Percentiles rank a stretch among this genome's conserved stretches.
phyloP scores from a whole-genome alignment of 2,113 vertebrate species.

The Copsychus sechellarum region DNA sequence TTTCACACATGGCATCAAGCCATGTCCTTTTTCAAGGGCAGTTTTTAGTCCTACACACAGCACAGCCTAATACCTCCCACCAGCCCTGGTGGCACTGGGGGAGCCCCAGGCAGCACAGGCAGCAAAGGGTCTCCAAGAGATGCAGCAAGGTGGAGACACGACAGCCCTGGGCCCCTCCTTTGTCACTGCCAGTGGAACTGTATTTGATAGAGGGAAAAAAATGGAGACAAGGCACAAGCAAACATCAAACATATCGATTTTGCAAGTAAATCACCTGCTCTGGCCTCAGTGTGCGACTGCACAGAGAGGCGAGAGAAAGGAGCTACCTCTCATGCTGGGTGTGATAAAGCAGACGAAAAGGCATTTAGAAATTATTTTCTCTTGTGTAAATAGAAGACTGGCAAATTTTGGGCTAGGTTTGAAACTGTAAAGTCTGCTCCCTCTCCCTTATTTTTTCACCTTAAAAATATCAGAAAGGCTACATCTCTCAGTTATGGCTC shows the following conservation, averaged over 20 bases:
- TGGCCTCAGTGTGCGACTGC: neutral
- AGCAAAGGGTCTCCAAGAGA: neutral
- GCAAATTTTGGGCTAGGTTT: neutral
- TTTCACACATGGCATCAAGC: neutral
- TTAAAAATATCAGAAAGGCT: conserved; percentile 18
- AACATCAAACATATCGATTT: conserved; percentile 65
- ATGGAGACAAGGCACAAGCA: conserved; percentile 53
- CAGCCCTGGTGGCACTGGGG: neutral
- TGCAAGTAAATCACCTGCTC: conserved; percentile 49
- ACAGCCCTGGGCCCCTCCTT: neutral
- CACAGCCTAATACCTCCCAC: neutral
- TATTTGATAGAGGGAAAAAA: conserved; percentile 37
- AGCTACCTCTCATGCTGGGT: conserved; percentile 4
- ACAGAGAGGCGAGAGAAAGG: neutral
- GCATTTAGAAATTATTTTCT: conserved; percentile 25
- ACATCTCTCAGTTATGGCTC: neutral
- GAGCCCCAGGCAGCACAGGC: neutral
- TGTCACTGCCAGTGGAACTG: conserved; percentile 6
- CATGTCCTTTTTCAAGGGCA: neutral
- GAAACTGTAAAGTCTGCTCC: neutral
- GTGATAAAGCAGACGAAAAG: conserved; percentile 36
- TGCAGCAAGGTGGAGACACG: rapidly evolving
- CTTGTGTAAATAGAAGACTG: neutral
- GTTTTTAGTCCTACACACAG: neutral
- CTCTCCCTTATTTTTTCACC: neutral